Evolutionary conservation across 1,140 invertebrate species (phyloP), one percentile per base, ranked within the genome.

Genomic region (Sitobion miscanthi): DNA sequence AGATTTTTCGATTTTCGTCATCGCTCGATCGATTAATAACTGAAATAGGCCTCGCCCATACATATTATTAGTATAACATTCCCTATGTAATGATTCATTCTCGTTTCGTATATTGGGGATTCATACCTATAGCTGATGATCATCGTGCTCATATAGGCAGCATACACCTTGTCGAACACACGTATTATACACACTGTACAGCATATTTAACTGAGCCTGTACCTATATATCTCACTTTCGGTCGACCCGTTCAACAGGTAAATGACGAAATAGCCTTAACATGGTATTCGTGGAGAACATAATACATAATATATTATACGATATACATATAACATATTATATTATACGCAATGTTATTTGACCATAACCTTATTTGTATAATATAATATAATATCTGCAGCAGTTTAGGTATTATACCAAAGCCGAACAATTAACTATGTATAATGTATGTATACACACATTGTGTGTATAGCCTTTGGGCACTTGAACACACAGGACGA

Each of bases 201-300:
- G 4, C 20, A 11, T 20, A 45, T n/a, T 35, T 88, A 42, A 45
- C n/a, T 21, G 21, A 5, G 25, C 35, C 2, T 17, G 20, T n/a
- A 69, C 9, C 11, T 69, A n/a, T 77, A n/a, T 77, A 77, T n/a
- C 62, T 77, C 30, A 77, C 4, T 77, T n/a, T n/a, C n/a, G 49
- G n/a, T 57, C 52, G 38, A 57, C 54, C 88, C n/a, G 54, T 91
- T 47, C 62, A 91, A 91, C 62, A 91, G 90, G 62, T 91, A 90
- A 54, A 45, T 69, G 8, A 90, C 62, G 89, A 69, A 69, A 90
- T 30, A 57, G 35, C 38, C 11, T 54, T 35, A 42, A 85, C 21
- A 42, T 35, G n/a, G 62, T 77, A n/a, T 77, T 77, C 14, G 4
- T 0, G 21, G 14, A 17, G 21, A 23, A 86, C 38, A 83, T 42